Evolutionary conservation across 1,140 invertebrate species (phyloP).

Genomic region (Brachionus rubens): DNA sequence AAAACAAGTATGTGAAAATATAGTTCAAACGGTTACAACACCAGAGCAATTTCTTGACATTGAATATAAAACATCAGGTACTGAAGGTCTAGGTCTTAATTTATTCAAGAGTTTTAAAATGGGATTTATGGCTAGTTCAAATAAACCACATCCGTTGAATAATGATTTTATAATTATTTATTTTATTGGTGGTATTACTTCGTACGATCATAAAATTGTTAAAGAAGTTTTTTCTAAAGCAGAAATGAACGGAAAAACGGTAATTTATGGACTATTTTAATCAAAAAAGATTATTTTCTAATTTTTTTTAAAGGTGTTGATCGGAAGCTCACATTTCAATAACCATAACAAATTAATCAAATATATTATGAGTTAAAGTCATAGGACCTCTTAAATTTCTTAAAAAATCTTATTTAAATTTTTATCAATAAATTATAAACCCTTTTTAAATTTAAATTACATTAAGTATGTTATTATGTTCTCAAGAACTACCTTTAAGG

Average conservation of each 20-base stretch:
- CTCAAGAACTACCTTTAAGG: too few species aligned
- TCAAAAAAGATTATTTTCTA: not conserved
- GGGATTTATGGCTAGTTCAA: constrained; percentile 28
- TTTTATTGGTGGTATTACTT: constrained; percentile 19
- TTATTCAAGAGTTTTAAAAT: constrained; percentile 43
- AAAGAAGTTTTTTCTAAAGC: constrained; percentile 21
- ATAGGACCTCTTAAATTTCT: not conserved
- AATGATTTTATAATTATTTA: constrained; percentile 45
- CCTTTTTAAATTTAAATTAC: not conserved
- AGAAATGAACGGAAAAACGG: constrained; percentile 15
- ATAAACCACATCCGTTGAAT: constrained; percentile 26
- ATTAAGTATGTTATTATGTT: not conserved
- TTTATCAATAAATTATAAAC: too few species aligned
- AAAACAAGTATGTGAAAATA: constrained; percentile 41
- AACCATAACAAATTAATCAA: constrained; percentile 22
- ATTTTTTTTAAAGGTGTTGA: constrained; percentile 7
- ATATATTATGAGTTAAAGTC: not conserved
- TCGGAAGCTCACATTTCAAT: constrained; percentile 31
- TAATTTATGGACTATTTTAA: not conserved
- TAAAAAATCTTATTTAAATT: not conserved
- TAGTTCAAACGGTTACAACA: not conserved
- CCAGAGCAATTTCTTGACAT: constrained; percentile 12
- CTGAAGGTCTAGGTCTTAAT: constrained; percentile 32
- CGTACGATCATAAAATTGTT: constrained; percentile 27
- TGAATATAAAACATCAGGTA: not conserved